These are phyloP conservation scores for Prostheceraeus crozeri DNA, from an alignment of 2,888 invertebrate genomes.

Conservation along the genomic window DNA sequence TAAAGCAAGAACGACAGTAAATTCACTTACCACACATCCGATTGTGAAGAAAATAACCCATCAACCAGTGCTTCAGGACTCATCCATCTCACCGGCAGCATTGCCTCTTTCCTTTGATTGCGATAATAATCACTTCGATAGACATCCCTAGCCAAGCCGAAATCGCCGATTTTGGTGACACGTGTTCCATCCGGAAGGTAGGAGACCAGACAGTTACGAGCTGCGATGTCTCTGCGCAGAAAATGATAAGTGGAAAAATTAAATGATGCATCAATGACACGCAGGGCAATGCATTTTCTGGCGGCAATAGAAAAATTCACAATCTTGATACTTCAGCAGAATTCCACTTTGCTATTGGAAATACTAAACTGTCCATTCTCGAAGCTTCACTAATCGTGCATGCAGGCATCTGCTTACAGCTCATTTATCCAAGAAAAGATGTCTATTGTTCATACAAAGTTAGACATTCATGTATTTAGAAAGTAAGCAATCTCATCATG, in stretches of 20 bases:
- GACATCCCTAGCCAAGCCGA: conserved; percentile 35
- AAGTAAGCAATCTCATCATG: too few species aligned
- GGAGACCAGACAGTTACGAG: conserved; percentile 35
- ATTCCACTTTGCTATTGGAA: too few species aligned
- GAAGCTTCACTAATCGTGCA: too few species aligned
- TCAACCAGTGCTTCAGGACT: conserved; percentile 35
- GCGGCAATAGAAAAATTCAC: too few species aligned
- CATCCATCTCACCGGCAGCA: conserved; percentile 37
- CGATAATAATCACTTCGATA: conserved; percentile 33
- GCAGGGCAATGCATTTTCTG: background rate
- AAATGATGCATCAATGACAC: background rate
- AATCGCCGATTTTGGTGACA: conserved; percentile 32
- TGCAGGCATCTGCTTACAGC: too few species aligned
- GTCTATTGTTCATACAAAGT: too few species aligned
- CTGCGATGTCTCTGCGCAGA: conserved; percentile 36
- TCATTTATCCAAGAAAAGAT: too few species aligned
- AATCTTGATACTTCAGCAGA: too few species aligned
- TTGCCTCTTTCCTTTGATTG: conserved; percentile 32
- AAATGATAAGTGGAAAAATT: background rate
- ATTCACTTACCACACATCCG: conserved; percentile 34
- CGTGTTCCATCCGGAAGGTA: conserved; percentile 4
- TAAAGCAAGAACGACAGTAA: background rate
- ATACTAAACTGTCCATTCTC: too few species aligned
- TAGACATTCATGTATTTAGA: too few species aligned
- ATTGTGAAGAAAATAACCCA: conserved; percentile 40